Percentiles rank a stretch among this genome's conserved stretches.
These are phyloP conservation scores for Arge pagana DNA, from an alignment of 2,888 invertebrate genomes.

Conservation along the genomic window DNA sequence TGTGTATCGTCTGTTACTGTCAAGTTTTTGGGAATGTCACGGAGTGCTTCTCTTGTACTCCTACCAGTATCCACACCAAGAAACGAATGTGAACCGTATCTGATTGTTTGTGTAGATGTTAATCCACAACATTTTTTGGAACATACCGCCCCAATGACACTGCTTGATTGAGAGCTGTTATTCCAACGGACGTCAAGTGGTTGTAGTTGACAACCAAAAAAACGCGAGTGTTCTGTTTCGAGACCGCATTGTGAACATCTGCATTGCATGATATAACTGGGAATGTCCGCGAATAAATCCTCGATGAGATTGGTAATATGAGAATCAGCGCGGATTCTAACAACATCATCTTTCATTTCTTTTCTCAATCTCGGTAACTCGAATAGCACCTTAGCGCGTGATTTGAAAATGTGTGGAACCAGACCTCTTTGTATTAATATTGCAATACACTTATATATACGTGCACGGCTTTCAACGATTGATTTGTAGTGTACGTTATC, in stretches of 20 bases:
- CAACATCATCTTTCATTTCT: neutral
- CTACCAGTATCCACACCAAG: constrained; percentile 6
- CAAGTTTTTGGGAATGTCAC: neutral
- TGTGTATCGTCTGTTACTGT: neutral
- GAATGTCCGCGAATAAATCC: constrained; percentile 1
- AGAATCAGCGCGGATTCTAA: neutral
- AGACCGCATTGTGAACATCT: neutral
- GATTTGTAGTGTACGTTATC: neutral
- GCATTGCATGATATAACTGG: constrained; percentile 3
- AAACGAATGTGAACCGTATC: constrained; percentile 6
- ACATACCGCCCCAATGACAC: neutral
- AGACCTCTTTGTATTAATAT: constrained; percentile 1
- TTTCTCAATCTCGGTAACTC: neutral
- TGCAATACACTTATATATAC: constrained; percentile 1
- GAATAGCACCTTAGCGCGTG: neutral
- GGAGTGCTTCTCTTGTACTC: constrained; percentile 1
- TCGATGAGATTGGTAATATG: constrained; percentile 5
- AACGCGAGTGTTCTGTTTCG: constrained; percentile 1
- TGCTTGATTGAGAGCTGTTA: constrained; percentile 3
- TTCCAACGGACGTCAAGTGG: constrained; percentile 4
- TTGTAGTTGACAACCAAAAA: constrained; percentile 7
- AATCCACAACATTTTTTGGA: constrained; percentile 2
- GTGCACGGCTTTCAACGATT: neutral
- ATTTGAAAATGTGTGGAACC: constrained; percentile 1
- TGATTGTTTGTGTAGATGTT: constrained; percentile 1